Base-by-base conservation (phyloP, 2,113 vertebrate genomes). In the Oncorhynchus masou region DNA sequence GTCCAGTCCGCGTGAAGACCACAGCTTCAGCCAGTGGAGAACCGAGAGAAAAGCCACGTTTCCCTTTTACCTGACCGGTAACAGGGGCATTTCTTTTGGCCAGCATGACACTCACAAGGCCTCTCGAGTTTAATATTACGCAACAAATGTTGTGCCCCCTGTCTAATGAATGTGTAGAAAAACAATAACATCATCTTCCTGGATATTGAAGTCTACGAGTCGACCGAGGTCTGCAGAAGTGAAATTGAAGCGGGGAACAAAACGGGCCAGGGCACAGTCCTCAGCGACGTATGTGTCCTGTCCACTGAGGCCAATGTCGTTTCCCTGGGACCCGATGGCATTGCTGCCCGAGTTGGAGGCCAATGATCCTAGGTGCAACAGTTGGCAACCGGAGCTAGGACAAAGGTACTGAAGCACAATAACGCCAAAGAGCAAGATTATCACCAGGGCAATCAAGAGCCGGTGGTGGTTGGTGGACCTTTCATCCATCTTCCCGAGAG, bases 31-130 rank as follows among this genome's bases (percentile, higher is more conserved):
- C 94, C 94, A 25, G 94, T 95, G 84, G 94, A 95, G 83, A 95
- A 95, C 3, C 94, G 92, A 9, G 94, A 95, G 77, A 95, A 95
- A 6, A 99, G 94, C 97, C 97, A 99, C 39, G 96, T 97, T 82
- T 98, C 97, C 57, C 93, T 94, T 83, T 97, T 97, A 73, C 97
- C 97, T 4, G 97, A 97, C 77, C 97, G 94, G 84, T 89, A 95
- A 88, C 97, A 99, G 81, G 96, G 96, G 83, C 97, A 99, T 87
- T 98, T 99, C 93, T 99, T 99, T 92, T 99, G 97, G 0, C 97
- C 97, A 68, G 96, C 95, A 69, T 94, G 94, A 75, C 97, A 99
- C 90, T 97, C 96, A 73, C 97, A 99, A 0, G 97, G 97, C 86
- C 95, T 95, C 94, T 98, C 97, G 88, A 99, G 94, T 85, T 95